Evolutionary conservation across 2,113 vertebrate genomes (phyloP), one percentile per base, ranked within the genome.

Genomic region (Muscicapa adusta): DNA sequence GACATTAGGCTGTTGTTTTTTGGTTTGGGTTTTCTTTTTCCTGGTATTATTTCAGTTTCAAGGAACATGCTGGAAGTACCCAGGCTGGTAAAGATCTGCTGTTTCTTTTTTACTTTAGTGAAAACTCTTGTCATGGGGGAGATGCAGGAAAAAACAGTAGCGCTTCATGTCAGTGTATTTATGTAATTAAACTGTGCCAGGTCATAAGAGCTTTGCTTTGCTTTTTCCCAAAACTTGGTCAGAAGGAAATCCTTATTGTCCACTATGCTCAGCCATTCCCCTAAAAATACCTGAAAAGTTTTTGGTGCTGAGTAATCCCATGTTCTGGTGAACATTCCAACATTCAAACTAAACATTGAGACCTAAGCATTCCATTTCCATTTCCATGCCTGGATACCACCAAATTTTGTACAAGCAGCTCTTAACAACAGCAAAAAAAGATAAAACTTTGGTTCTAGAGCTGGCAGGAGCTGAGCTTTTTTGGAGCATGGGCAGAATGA

Each of bases 331-430:
- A 33, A 14, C 26, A 58, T 25, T 22, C 58, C 80, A 45, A 43
- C 29, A 18, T 28, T 28, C n/a, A 84, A 54, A 50, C 20, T 20
- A n/a, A 65, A 53, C 25, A 43, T 24, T 1, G 1, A 47, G 47
- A 47, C 10, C 4, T 2, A 9, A 20, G 9, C 0, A 7, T 18
- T 43, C 29, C 6, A 14, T n/a, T 42, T 20, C 26, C 53, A 38
- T 0, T 42, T 20, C 26, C 53, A 38, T 0, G 0, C 1, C 5
- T 2, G 1, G 22, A 22, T 14, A 31, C 6, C 18, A 20, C 28
- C 0, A 0, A 24, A 26, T 48, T 61, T 70, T 66, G 28, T 17
- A 45, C 25, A 29, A 43, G 19, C 18, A 57, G 33, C 19, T 43
- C 25, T 80, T 65, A 60, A 9, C 10, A 65, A 23, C 8, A 36